These are phyloP conservation scores for Allygus modestus DNA, from an alignment of 2,888 invertebrate genomes.

Conservation along the genomic window DNA sequence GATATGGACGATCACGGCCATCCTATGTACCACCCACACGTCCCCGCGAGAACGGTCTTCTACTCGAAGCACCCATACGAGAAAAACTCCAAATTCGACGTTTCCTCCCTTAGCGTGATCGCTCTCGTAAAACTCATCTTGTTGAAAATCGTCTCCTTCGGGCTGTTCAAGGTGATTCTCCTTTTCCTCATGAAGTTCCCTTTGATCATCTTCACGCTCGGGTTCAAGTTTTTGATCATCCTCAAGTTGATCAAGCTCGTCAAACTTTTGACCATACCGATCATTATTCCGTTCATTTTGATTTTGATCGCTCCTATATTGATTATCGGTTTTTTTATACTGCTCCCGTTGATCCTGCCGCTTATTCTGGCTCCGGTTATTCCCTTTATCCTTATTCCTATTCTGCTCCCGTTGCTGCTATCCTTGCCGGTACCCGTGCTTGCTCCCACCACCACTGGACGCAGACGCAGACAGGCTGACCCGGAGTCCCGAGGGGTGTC, in stretches of 20 bases:
- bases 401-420: constrained; percentile 66
- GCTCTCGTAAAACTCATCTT: constrained; percentile 69
- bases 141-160: constrained; percentile 67
- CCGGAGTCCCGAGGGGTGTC: constrained; percentile 12
- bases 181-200: constrained; percentile 68
- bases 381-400: constrained; percentile 66
- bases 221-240: constrained; percentile 66
- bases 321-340: constrained; percentile 6
- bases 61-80: constrained; percentile 55
- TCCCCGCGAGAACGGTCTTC: neutral
- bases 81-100: constrained; percentile 65
- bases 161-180: constrained; percentile 67
- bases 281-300: constrained; percentile 66
- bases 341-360: constrained; percentile 41
- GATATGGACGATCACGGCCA: constrained; percentile 41
- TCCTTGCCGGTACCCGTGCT: constrained; percentile 66
- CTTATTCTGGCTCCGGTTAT: constrained; percentile 64
- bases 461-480: constrained; percentile 19
- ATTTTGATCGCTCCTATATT: constrained; percentile 60
- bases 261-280: constrained; percentile 67
- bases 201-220: constrained; percentile 65
- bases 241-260: constrained; percentile 69
- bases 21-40: neutral
- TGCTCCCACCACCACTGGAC: constrained; percentile 52
- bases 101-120: constrained; percentile 67